Evolutionary conservation across 2,888 invertebrate species (phyloP), one percentile per base, ranked within the genome.

Genomic region (Limenitis camilla): DNA sequence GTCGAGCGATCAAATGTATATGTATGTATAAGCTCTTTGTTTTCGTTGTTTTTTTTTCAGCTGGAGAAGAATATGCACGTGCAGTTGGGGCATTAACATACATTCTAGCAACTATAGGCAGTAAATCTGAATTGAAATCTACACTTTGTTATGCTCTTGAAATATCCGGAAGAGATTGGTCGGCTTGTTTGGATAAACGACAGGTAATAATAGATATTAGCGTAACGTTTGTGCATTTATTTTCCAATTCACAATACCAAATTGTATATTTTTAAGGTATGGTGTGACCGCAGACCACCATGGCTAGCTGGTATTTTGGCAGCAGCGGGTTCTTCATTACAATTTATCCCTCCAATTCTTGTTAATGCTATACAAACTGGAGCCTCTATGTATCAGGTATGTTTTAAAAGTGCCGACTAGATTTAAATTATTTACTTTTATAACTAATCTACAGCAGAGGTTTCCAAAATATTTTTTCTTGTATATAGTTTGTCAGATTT

Each of bases 201-300:
- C 93, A 94, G 86, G 92, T 93, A 38, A n/a, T 1, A 19, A 19
- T 19, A 19, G 19, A 19, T 19, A 3, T 2, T 3, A 19, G 19
- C 19, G 3, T 19, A 3, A 19, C 19, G 19, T 19, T 1, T 19
- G 19, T 19, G 19, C 19, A 19, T 19, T 3, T 19, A 19, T 19
- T 19, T 19, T 19, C 19, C 19, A 19, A 2, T 2, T 19, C 19
- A 19, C 19, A 19, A 2, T 19, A 19, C 2, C 1, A 19, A 19
- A 19, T 5, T 9, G 53, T 19, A 6, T 30, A 38, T 19, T 8
- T 74, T 69, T 1, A 57, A 94, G 93, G 91, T 95, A 2, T 95
- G 95, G 95, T 94, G 94, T 71, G 93, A 93, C 69, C 91, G 92
- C 32, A 84, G 93, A 35, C 94, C 94, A 9, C 89, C 94, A 0